Percentiles rank a stretch among this genome's conserved stretches.
Conservation (phyloP, 1,140 invertebrate genomes). For the Luehdorfia chinensis region DNA sequence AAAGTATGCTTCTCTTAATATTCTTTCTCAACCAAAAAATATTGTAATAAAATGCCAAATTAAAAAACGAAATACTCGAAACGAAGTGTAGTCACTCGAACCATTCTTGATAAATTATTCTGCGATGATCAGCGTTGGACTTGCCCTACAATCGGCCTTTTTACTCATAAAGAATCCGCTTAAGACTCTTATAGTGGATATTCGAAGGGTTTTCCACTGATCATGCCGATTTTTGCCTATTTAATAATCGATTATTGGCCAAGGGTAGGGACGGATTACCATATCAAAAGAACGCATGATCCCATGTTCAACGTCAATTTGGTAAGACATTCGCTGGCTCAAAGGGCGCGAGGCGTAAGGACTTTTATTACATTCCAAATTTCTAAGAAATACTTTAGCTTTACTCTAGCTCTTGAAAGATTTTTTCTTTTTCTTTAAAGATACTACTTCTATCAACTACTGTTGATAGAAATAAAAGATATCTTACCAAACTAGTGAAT, state of each 20-base stretch:
- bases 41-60: no score
- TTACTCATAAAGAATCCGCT: slow-evolving; percentile 44
- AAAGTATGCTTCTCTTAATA: no score
- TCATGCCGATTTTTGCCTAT: slow-evolving; percentile 55
- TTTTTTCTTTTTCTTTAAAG: no score
- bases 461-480: no score
- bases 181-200: slow-evolving; percentile 35
- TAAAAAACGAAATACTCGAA: no score
- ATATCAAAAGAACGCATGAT: slow-evolving; percentile 67
- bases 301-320: slow-evolving; percentile 60
- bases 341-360: slow-evolving; percentile 37
- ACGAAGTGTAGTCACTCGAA: no score
- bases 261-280: slow-evolving; percentile 54
- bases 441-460: no score
- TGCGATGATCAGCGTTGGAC: slow-evolving; percentile 21
- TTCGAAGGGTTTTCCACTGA: slow-evolving; percentile 38
- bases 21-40: no score
- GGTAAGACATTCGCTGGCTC: slow-evolving; percentile 45
- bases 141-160: slow-evolving; percentile 31
- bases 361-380: slow-evolving; percentile 43
- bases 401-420: no score
- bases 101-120: slow-evolving; percentile 17
- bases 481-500: no score
- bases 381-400: no score
- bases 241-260: slow-evolving; percentile 67